phyloP scores from a whole-genome alignment of 2,797 vertebrate genomes.

The Glyptemys insculpta region DNA sequence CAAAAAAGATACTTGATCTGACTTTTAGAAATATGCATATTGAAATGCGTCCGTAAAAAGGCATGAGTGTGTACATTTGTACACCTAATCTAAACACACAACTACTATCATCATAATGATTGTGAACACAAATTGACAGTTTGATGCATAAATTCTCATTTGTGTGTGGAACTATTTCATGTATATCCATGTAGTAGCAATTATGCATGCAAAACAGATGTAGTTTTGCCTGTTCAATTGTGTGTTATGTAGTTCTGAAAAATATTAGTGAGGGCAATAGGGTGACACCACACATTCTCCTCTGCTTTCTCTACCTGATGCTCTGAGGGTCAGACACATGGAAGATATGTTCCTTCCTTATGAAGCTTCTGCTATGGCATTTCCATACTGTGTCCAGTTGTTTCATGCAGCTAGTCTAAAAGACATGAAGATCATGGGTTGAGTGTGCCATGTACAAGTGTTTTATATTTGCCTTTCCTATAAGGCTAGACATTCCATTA shows the following conservation, averaged over 20 bases:
- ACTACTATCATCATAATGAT: background rate
- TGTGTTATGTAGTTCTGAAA: background rate
- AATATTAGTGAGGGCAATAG: background rate
- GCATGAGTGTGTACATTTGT: background rate
- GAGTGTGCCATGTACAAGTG: background rate
- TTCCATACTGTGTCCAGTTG: background rate
- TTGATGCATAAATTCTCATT: background rate
- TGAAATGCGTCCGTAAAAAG: background rate
- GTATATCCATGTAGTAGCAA: background rate
- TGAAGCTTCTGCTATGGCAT: background rate
- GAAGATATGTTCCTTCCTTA: background rate
- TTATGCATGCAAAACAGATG: background rate
- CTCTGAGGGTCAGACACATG: background rate
- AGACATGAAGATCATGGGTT: background rate
- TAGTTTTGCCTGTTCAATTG: background rate
- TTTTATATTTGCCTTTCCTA: slow-evolving; percentile 10
- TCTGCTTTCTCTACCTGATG: background rate
- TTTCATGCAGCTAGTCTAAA: background rate
- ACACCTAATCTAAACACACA: background rate
- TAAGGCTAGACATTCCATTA: background rate
- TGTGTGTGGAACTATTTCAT: background rate
- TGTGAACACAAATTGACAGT: background rate
- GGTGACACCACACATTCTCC: background rate
- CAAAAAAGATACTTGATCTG: background rate
- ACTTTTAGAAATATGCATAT: background rate